Conservation (phyloP, 2,797 vertebrate genomes). For the Notolabrus celidotus region DNA sequence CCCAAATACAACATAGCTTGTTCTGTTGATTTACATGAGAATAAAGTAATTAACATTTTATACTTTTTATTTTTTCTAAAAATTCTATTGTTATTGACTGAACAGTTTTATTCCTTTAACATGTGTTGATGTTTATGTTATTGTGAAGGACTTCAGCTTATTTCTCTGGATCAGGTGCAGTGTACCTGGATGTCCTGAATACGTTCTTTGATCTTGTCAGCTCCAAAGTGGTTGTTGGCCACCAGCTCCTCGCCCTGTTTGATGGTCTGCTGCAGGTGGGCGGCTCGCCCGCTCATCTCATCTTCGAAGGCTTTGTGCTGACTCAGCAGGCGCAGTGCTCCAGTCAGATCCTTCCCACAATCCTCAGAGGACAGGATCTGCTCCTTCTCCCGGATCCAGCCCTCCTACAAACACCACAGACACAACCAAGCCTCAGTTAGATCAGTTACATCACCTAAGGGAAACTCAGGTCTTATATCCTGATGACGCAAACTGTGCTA, state of each 20-base stretch:
- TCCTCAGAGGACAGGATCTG: conserved; percentile 97
- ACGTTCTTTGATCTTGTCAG: conserved; percentile 94
- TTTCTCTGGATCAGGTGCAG: background rate
- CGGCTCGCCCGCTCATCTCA: conserved; percentile 93
- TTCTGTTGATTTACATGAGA: no score
- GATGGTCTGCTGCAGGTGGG: conserved; percentile 94
- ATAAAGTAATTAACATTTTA: no score
- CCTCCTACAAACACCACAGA: conserved; percentile 79
- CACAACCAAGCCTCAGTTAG: background rate
- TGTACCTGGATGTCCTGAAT: conserved; percentile 88
- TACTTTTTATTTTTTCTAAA: no score
- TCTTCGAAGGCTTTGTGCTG: conserved; percentile 97
- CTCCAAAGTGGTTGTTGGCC: conserved; percentile 93
- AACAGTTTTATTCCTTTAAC: no score
- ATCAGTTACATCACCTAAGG: background rate
- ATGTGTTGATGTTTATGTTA: no score
- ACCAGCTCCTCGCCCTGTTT: conserved; percentile 95
- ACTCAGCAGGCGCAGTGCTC: conserved; percentile 92
- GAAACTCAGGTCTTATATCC: background rate
- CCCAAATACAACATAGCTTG: no score
- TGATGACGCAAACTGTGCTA: background rate
- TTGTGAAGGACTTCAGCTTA: background rate
- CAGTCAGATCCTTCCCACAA: conserved; percentile 95
- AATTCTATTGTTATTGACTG: no score
- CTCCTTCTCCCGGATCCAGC: conserved; percentile 98